Base-by-base conservation (phyloP, 2,797 vertebrate genomes). In the Squalus acanthias region DNA sequence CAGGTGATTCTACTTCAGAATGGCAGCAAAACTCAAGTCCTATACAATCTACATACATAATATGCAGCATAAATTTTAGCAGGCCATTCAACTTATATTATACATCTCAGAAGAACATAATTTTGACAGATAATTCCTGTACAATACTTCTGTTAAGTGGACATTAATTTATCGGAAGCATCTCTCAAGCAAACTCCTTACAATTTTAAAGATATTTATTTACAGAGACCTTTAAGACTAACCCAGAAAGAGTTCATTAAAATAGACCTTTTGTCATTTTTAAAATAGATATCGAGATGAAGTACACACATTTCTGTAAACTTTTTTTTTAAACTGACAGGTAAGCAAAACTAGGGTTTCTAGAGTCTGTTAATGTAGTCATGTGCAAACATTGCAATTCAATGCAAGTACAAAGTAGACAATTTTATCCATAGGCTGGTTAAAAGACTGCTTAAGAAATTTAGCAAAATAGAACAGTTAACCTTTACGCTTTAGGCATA, bases 371-470 rank as follows among this genome's bases (percentile, higher is more conserved):
- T 95, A 95, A 95, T 95, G 94, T 76, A 60, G 94, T 72, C 94
- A 95, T 95, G 94, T 95, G 94, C 94, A 95, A 95, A 95, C 72
- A 57, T 95, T 95, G 94, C 94, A 76, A 95, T 95, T 95, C 46
- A 95, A 76, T 95, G 50, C 53, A 95, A 95, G 94, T 95, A 95
- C 70, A 95, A 95, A 95, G 94, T 76, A 76, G 94, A 60, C 94
- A 95, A 74, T 95, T 95, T 85, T 76, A 76, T 95, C 69, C 94
- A 76, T 57, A 95, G 70, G 50, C 70, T 95, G 50, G 50, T 95
- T 76, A 76, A 95, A 95, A 95, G 94, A 95, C 60, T 76, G 94
- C 70, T 95, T 76, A 95, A 70, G 94, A 95, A 95, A 95, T 95
- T 76, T 76, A 95, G 70, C 94, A 95, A 95, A 95, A 95, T 95